Evolutionary conservation across 2,113 vertebrate species (phyloP), one percentile per base, ranked within the genome.

Genomic region (Corythaixoides concolor): DNA sequence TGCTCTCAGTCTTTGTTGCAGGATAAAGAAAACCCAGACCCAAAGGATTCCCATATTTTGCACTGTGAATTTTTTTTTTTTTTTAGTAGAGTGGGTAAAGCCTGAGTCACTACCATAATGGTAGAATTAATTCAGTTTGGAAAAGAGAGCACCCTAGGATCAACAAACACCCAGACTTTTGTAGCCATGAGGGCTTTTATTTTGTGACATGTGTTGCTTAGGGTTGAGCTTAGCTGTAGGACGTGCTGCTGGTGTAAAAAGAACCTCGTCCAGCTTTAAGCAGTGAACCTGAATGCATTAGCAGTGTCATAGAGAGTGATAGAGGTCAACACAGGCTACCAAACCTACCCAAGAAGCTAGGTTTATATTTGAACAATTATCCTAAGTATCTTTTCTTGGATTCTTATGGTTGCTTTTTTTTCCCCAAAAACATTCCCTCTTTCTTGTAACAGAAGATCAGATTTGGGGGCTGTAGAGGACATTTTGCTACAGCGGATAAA

Each of bases 401-500:
- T 79, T 70, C 69, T 92, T 96, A 92, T 93, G 37, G 7, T 95
- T 86, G 56, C 76, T 50, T 8, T 39, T 87, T 93, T 94, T 20
- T 60, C 96, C 93, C 17, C 28, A 19, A 97, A 94, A 97, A 81
- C 72, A 26, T 89, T 83, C 67, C 81, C 93, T 39, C 89, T 88
- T 87, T 93, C 79, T 92, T 62, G 90, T 95, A 96, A 84, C 1
- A 2, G 83, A 90, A 87, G 88, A 80, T 86, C 58, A 45, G 76
- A 72, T 93, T 39, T 39, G 8, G 85, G 86, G 95, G 90, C 64
- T 94, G 50, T 9, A 72, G 69, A 94, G 62, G 80, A 85, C 62
- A 50, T 90, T 88, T 76, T 85, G 28, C 79, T 93, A 41, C 53
- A 95, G 78, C 6, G 33, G 70, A 95, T 76, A 95, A 90, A 90